Evolutionary conservation across 2,113 vertebrate species (phyloP).

Genomic region (Gavialis gangeticus): DNA sequence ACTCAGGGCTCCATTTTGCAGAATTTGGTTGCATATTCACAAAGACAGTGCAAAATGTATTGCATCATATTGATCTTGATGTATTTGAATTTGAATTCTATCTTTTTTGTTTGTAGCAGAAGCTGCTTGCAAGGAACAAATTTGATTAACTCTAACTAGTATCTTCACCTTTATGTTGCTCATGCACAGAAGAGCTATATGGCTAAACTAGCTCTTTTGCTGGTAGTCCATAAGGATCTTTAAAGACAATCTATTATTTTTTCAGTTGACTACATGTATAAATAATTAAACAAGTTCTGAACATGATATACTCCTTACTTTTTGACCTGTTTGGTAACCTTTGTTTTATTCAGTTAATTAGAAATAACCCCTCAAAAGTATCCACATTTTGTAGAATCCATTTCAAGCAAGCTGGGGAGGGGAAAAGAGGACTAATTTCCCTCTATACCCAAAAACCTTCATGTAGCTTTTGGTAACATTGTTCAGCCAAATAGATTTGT

Average conservation of each 20-base stretch:
- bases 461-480: neutral
- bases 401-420: neutral
- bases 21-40: neutral
- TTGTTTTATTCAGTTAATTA: neutral
- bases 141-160: neutral
- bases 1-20: neutral
- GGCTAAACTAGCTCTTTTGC: neutral
- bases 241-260: neutral
- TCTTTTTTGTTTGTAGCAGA: neutral
- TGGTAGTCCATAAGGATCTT: neutral
- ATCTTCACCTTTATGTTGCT: neutral
- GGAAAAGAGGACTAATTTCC: neutral
- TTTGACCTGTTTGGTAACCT: neutral
- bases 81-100: neutral
- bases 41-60: neutral
- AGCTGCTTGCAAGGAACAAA: neutral
- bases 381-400: neutral
- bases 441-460: neutral
- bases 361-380: neutral
- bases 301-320: neutral
- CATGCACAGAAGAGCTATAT: neutral
- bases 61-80: neutral
- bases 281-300: conserved; percentile 3
- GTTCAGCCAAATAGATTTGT: neutral
- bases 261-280: neutral